Evolutionary conservation across 2,797 vertebrate genomes (phyloP).

Genomic region (Spatula versicolor): DNA sequence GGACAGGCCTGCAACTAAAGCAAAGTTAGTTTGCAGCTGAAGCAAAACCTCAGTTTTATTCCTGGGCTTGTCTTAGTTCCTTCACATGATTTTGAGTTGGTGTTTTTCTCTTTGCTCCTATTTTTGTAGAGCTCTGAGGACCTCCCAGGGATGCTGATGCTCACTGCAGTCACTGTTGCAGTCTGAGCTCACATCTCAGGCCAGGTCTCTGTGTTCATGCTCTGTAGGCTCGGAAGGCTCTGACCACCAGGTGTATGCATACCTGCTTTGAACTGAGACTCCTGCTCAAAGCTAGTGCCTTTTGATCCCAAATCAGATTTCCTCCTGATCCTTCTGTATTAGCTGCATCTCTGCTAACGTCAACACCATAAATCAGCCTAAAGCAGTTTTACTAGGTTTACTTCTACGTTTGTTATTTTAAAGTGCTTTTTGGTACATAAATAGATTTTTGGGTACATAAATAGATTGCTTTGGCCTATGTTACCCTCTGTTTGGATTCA

Average conservation of each 20-base stretch:
- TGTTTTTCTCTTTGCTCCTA: background rate
- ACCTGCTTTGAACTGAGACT: background rate
- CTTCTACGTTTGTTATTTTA: background rate
- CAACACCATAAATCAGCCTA: background rate
- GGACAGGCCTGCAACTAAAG: background rate
- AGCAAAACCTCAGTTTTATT: background rate
- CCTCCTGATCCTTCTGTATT: background rate
- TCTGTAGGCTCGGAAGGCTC: background rate
- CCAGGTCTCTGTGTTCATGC: background rate
- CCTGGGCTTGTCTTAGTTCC: background rate
- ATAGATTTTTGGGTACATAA: background rate
- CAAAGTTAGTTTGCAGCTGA: background rate
- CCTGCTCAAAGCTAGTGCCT: background rate
- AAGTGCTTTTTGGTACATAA: background rate
- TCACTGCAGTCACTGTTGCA: background rate
- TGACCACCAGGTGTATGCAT: background rate
- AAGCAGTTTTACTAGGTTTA: background rate
- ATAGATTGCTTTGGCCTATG: background rate
- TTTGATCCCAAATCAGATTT: background rate
- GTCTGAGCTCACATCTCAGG: background rate
- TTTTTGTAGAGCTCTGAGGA: background rate
- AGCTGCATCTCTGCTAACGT: background rate
- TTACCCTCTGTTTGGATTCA: background rate
- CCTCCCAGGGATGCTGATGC: no score
- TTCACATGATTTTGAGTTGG: no score